Conservation (phyloP, 1,140 invertebrate genomes). For the Ruditapes philippinarum region DNA sequence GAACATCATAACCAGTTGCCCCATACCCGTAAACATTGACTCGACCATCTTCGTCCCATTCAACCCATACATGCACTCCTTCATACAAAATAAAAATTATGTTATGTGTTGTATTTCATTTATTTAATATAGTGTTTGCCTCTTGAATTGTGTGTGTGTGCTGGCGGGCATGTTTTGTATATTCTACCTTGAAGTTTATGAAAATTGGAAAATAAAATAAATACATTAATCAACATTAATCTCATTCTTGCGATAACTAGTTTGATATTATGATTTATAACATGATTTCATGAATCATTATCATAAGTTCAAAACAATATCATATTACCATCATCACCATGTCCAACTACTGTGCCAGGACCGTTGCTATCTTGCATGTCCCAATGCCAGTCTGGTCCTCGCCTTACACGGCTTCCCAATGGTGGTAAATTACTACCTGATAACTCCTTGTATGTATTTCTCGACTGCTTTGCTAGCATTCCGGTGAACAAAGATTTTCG, state of each 20-base stretch:
- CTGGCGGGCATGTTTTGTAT: too few relatives aligned
- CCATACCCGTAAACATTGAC: neutral
- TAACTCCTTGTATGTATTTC: neutral
- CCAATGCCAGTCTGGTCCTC: slow-evolving; percentile 70
- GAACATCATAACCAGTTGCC: neutral
- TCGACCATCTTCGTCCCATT: neutral
- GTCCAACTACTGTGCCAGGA: slow-evolving; percentile 71
- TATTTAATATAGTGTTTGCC: too few relatives aligned
- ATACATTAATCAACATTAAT: too few relatives aligned
- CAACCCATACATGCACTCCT: neutral
- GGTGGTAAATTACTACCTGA: slow-evolving; percentile 41
- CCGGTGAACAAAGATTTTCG: neutral
- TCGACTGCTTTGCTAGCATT: neutral
- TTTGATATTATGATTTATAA: too few relatives aligned
- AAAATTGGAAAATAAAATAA: too few relatives aligned
- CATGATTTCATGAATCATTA: too few relatives aligned
- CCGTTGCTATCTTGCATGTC: slow-evolving; percentile 62
- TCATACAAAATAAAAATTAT: too few relatives aligned
- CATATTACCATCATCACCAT: slow-evolving; percentile 31
- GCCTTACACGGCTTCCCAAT: slow-evolving; percentile 67
- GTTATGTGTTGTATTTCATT: too few relatives aligned
- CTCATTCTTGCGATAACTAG: too few relatives aligned
- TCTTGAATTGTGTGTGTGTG: too few relatives aligned
- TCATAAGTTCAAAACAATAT: too few relatives aligned
- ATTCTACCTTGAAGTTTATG: too few relatives aligned